Conservation (phyloP, 1,140 invertebrate genomes). For the Ceratosolen fusciceps region DNA sequence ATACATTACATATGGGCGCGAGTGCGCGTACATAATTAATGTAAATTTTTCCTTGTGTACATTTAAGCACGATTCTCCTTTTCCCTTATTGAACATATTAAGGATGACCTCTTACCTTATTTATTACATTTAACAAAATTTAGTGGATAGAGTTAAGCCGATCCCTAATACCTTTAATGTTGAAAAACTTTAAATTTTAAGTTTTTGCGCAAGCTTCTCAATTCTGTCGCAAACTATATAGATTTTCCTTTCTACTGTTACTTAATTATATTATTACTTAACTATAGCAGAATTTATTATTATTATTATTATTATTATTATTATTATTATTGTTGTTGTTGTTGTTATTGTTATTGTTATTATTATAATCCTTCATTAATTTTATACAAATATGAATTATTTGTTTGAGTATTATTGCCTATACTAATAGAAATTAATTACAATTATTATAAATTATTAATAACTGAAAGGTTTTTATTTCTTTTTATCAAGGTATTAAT, state of each 20-base stretch:
- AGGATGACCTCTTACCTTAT: constrained; percentile 5
- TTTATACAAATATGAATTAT: neutral
- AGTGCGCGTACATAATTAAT: constrained; percentile 1
- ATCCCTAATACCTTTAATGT: neutral
- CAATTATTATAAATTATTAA: neutral
- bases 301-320: too few relatives aligned
- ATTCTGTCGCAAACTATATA: neutral
- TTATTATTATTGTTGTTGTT: too few relatives aligned
- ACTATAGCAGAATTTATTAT: too few relatives aligned
- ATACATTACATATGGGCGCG: constrained; percentile 4
- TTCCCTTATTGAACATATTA: constrained; percentile 2
- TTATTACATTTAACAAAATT: neutral
- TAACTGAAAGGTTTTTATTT: neutral
- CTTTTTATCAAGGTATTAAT: neutral
- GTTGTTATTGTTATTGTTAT: neutral
- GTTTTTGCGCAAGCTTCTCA: neutral
- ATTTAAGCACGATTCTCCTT: constrained; percentile 22
- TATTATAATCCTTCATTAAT: neutral
- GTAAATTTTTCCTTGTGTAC: constrained; percentile 4
- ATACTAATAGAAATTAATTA: neutral
- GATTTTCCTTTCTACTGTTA: neutral
- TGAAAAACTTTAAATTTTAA: constrained; percentile 26
- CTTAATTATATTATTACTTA: too few relatives aligned
- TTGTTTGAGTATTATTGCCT: neutral
- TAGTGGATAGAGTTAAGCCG: neutral